Percentiles rank a stretch among this genome's conserved stretches.
phyloP scores from a whole-genome alignment of 1,140 invertebrate genomes.

The Dicyema japonicum region DNA sequence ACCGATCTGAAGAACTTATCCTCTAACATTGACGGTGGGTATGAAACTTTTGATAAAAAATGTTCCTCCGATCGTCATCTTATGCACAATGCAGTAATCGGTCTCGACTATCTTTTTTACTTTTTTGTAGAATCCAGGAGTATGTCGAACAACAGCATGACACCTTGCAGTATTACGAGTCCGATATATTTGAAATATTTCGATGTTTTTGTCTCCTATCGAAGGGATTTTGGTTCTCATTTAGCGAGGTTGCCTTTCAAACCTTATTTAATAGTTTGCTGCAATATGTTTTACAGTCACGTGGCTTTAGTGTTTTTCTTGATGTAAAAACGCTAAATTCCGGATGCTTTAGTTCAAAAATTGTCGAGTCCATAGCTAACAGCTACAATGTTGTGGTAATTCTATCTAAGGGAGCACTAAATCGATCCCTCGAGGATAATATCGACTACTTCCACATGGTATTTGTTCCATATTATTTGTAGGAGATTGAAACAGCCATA shows the following conservation, averaged over 20 bases:
- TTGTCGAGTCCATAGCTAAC: constrained; percentile 70
- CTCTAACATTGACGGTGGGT: neutral
- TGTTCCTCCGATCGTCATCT: too few species aligned
- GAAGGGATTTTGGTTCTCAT: constrained; percentile 82
- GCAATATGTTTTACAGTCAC: constrained; percentile 59
- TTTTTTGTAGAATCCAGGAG: too few species aligned
- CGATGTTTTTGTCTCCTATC: constrained; percentile 93
- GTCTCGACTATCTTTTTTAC: too few species aligned
- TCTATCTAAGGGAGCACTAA: constrained; percentile 60
- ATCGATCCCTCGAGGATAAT: constrained; percentile 61
- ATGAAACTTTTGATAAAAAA: constrained; percentile 2
- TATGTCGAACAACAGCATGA: neutral
- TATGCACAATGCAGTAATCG: too few species aligned
- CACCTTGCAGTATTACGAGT: constrained; percentile 6
- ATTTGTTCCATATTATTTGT: constrained; percentile 14
- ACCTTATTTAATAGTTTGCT: constrained; percentile 24
- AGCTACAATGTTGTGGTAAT: constrained; percentile 83
- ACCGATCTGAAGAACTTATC: neutral
- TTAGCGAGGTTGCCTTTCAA: constrained; percentile 33
- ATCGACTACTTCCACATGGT: constrained; percentile 96
- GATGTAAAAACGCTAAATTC: constrained; percentile 15
- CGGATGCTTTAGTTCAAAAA: constrained; percentile 80
- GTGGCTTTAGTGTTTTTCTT: constrained; percentile 30
- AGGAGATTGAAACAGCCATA: constrained; percentile 1
- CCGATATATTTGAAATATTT: constrained; percentile 15